Percentiles rank a stretch among this genome's conserved stretches.
phyloP scores from a whole-genome alignment of 2,113 vertebrate species.

The Crotalus viridis region DNA sequence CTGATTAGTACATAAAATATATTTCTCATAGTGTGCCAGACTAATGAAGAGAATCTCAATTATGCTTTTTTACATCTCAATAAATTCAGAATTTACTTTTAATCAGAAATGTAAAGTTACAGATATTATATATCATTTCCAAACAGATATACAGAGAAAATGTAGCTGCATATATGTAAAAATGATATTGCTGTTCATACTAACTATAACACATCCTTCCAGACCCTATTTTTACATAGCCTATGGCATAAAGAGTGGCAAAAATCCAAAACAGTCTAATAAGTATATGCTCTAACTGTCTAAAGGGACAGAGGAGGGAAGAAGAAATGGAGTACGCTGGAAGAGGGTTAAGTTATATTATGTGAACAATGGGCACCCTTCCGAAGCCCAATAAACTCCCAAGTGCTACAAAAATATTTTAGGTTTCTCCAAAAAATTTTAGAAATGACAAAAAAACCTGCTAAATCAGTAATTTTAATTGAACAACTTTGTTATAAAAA shows the following conservation, averaged over 20 bases:
- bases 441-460: background rate
- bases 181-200: background rate
- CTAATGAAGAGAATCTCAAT: background rate
- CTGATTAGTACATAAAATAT: background rate
- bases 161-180: background rate
- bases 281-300: background rate
- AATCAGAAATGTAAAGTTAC: background rate
- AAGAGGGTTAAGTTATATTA: background rate
- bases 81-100: background rate
- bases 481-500: background rate
- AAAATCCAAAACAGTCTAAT: background rate
- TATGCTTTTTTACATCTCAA: background rate
- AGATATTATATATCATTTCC: background rate
- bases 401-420: background rate
- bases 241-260: background rate
- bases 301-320: background rate
- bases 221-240: background rate
- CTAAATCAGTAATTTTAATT: background rate
- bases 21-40: background rate
- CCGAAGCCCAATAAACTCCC: background rate
- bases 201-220: background rate
- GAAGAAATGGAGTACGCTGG: background rate
- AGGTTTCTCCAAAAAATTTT: background rate
- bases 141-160: background rate
- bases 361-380: background rate